Percentiles rank a stretch among this genome's conserved stretches.
These are phyloP conservation scores for Cheumatopsyche charites DNA, from an alignment of 1,140 invertebrate genomes.

Conservation along the genomic window DNA sequence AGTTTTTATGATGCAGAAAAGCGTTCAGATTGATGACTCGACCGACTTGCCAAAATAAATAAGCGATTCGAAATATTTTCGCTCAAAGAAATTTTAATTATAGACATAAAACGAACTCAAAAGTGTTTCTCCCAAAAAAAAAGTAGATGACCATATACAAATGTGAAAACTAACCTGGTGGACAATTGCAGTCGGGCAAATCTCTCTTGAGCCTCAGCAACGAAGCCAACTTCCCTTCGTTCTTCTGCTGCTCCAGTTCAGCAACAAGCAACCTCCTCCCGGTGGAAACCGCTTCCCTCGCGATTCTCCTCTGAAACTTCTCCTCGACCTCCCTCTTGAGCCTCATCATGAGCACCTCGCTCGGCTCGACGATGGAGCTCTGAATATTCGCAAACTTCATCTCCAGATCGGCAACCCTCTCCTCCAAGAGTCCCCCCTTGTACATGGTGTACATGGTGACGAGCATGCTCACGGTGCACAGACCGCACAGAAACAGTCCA, in stretches of 20 bases:
- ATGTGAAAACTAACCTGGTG: slow-evolving; percentile 43
- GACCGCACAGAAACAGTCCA: slow-evolving; percentile 38
- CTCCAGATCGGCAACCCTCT: slow-evolving; percentile 40
- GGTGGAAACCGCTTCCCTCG: slow-evolving; percentile 44
- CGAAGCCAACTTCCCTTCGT: slow-evolving; percentile 15
- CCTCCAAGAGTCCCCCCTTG: slow-evolving; percentile 41
- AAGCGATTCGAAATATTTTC: too few relatives aligned
- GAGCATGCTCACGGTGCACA: slow-evolving; percentile 44
- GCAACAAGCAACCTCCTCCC: slow-evolving; percentile 42
- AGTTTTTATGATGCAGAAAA: background rate
- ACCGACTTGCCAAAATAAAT: background rate
- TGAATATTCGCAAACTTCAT: slow-evolving; percentile 38
- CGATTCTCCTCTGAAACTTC: slow-evolving; percentile 43
- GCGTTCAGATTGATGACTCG: too few relatives aligned
- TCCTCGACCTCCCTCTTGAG: slow-evolving; percentile 43
- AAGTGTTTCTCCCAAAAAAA: too few relatives aligned
- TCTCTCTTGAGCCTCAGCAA: slow-evolving; percentile 45
- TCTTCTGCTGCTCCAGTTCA: slow-evolving; percentile 40
- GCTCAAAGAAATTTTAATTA: too few relatives aligned
- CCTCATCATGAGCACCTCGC: slow-evolving; percentile 41
- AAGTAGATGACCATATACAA: too few relatives aligned
- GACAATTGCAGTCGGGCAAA: slow-evolving; percentile 45
- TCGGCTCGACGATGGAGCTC: slow-evolving; percentile 40
- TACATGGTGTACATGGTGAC: slow-evolving; percentile 43
- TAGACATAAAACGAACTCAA: too few relatives aligned